These are phyloP conservation scores for Tillus elongatus DNA, from an alignment of 2,888 invertebrate species.

Conservation along the genomic window DNA sequence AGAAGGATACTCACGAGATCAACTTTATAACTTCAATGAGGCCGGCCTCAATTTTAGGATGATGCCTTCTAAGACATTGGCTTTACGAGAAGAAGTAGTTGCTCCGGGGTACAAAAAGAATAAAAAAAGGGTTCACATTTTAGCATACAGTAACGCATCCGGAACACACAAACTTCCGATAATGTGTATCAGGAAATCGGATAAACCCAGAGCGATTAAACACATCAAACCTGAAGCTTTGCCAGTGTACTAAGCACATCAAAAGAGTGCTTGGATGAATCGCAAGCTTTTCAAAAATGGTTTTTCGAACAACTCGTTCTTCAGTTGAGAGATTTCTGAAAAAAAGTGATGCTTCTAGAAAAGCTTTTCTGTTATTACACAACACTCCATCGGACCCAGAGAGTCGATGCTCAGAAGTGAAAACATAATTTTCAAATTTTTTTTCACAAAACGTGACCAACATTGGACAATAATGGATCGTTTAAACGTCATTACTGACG, in stretches of 20 bases:
- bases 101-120: slow-evolving; percentile 2
- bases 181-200: background rate
- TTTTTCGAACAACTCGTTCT: too few relatives aligned
- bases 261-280: slow-evolving; percentile 2
- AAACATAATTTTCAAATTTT: background rate
- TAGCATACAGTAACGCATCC: background rate
- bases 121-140: background rate
- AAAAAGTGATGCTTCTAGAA: too few relatives aligned
- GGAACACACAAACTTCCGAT: background rate
- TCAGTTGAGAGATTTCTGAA: too few relatives aligned
- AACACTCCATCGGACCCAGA: background rate
- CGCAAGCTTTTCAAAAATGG: background rate
- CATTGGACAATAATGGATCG: too few relatives aligned
- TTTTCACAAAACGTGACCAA: too few relatives aligned
- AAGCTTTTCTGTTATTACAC: too few relatives aligned
- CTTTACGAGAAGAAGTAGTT: background rate
- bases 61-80: slow-evolving; percentile 1
- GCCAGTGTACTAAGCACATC: background rate
- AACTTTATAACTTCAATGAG: background rate
- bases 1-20: background rate
- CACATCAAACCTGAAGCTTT: background rate
- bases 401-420: background rate
- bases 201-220: slow-evolving; percentile 1
- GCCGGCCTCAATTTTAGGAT: background rate
- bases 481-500: too few relatives aligned